Evolutionary conservation across 2,113 vertebrate genomes (phyloP).

Genomic region (Marmota flaviventris): DNA sequence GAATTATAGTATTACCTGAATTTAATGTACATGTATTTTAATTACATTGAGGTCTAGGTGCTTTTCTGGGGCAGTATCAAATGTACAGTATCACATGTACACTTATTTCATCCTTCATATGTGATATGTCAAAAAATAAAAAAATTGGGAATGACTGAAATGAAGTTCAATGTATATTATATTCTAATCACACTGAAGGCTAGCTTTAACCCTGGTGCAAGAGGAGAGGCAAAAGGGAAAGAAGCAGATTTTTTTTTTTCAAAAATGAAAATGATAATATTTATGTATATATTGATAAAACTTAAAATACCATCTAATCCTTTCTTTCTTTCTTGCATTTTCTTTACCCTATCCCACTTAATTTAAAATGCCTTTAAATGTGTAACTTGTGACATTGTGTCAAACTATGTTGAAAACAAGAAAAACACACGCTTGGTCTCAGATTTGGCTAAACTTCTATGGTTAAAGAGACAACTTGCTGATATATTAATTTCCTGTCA

Average conservation of each 20-base stretch:
- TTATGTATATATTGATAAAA: not conserved
- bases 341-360: not conserved
- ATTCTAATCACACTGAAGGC: not conserved
- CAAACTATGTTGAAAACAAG: not conserved
- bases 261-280: not conserved
- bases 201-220: not conserved
- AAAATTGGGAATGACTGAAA: not conserved
- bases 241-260: not conserved
- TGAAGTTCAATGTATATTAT: not conserved
- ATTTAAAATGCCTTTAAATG: conserved; percentile 24
- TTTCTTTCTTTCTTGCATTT: conserved; percentile 1
- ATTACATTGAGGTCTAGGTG: not conserved
- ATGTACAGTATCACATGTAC: not conserved
- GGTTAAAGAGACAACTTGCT: not conserved
- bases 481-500: not conserved
- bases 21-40: not conserved
- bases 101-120: not conserved
- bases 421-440: not conserved
- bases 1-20: not conserved
- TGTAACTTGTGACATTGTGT: not conserved
- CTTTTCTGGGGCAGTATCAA: not conserved
- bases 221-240: not conserved
- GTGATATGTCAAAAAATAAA: not conserved
- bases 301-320: not conserved
- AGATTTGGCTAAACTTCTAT: not conserved